These are phyloP conservation scores for Ditula angustiorana DNA, from an alignment of 2,888 invertebrate species.

Conservation along the genomic window DNA sequence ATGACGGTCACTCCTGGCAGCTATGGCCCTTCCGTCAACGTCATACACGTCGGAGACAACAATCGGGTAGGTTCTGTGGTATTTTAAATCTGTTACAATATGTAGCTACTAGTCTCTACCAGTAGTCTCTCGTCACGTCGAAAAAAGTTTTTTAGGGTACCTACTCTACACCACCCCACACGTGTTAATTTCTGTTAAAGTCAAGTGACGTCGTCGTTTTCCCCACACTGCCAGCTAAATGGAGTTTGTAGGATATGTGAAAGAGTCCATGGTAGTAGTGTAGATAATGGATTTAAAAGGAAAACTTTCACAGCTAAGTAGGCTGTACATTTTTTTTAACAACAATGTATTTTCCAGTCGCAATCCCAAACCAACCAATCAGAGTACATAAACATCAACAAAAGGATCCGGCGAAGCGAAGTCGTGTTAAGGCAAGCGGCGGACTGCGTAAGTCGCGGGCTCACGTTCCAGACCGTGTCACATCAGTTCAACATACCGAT, in stretches of 20 bases:
- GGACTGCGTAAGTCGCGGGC: constrained; percentile 93
- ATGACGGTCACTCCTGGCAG: constrained; percentile 64
- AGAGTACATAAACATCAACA: constrained; percentile 70
- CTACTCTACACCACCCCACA: too few species aligned
- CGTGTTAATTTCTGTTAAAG: too few species aligned
- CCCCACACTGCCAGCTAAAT: too few species aligned
- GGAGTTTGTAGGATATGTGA: too few species aligned
- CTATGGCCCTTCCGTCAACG: constrained; percentile 66
- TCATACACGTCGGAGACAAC: constrained; percentile 70
- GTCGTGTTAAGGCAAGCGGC: constrained; percentile 92
- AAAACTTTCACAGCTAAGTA: too few species aligned
- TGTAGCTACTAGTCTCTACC: too few species aligned
- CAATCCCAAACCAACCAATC: constrained; percentile 52
- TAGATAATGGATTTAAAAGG: too few species aligned
- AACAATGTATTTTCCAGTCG: background rate
- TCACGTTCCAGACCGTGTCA: constrained; percentile 94
- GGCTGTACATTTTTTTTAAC: background rate
- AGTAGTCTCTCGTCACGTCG: too few species aligned
- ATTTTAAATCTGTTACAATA: too few species aligned
- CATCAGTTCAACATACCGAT: constrained; percentile 95
- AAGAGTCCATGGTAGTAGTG: too few species aligned
- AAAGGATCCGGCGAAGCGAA: constrained; percentile 90
- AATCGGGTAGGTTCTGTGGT: constrained; percentile 48
- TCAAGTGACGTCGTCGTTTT: too few species aligned
- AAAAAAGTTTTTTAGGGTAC: too few species aligned